Percentiles rank a stretch among this genome's conserved stretches.
Conservation (phyloP, 1,140 invertebrate genomes). For the Acromyrmex heyeri region DNA sequence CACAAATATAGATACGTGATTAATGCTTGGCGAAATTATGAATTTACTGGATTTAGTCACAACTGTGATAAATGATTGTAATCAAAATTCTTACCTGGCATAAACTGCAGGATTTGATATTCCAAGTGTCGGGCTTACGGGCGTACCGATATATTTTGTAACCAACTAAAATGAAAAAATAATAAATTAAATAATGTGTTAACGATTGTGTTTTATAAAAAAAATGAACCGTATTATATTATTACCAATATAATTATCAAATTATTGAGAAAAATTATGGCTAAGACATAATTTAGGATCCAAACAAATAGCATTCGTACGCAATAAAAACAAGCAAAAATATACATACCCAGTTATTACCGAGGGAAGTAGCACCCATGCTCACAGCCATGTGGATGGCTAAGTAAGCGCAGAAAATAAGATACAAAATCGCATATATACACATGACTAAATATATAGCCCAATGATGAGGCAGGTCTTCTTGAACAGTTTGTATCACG, state of each 20-base stretch:
- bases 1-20: background rate
- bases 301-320: background rate
- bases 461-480: slow-evolving; percentile 86
- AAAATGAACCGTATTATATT: slow-evolving; percentile 45
- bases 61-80: background rate
- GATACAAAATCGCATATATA: slow-evolving; percentile 89
- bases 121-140: slow-evolving; percentile 81
- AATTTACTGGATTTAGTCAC: background rate
- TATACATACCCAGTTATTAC: slow-evolving; percentile 79
- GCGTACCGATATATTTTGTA: slow-evolving; percentile 83
- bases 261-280: slow-evolving; percentile 7
- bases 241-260: background rate
- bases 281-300: background rate
- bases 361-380: slow-evolving; percentile 87
- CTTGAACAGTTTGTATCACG: slow-evolving; percentile 89
- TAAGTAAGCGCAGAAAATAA: slow-evolving; percentile 91
- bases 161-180: slow-evolving; percentile 81
- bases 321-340: background rate
- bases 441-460: slow-evolving; percentile 87
- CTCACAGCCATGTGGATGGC: slow-evolving; percentile 90
- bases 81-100: slow-evolving; percentile 82
- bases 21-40: slow-evolving; percentile 14
- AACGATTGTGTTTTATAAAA: slow-evolving; percentile 22
- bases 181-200: background rate
- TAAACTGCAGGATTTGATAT: slow-evolving; percentile 82